Conservation (phyloP, 2,797 vertebrate genomes). For the Xiphorhynchus erythropygius region DNA sequence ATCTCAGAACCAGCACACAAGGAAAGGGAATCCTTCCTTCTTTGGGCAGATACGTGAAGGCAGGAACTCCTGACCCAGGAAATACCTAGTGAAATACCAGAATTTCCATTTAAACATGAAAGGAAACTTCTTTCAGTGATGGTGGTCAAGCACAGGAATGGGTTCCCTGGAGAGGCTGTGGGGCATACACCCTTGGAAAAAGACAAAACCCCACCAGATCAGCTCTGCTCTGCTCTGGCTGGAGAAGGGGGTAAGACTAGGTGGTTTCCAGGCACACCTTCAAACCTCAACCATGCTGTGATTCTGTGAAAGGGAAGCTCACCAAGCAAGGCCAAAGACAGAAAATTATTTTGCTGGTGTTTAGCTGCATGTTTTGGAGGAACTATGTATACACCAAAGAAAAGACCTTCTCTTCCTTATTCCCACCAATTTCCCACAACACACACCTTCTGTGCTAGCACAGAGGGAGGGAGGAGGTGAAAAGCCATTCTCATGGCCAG, state of each 20-base stretch:
- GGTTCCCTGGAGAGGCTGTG: neutral
- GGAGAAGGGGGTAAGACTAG: neutral
- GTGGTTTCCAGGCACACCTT: neutral
- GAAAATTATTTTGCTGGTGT: neutral
- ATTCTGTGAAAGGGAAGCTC: neutral
- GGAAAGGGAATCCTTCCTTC: neutral
- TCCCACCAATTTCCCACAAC: neutral
- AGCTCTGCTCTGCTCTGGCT: neutral
- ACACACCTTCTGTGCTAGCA: neutral
- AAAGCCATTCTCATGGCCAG: neutral
- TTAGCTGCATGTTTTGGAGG: neutral
- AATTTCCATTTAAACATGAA: neutral
- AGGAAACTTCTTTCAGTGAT: neutral
- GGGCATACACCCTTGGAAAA: fast-evolving
- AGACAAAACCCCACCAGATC: neutral
- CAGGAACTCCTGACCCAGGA: neutral
- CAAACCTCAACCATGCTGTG: neutral
- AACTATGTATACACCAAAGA: neutral
- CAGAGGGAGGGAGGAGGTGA: neutral
- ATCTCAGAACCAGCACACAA: neutral
- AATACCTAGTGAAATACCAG: neutral
- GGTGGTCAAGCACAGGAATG: neutral
- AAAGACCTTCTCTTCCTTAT: neutral
- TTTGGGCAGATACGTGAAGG: neutral
- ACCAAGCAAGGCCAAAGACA: neutral